Evolutionary conservation across 2,888 invertebrate genomes (phyloP), one percentile per base, ranked within the genome.

Genomic region (Chrysolina americana): DNA sequence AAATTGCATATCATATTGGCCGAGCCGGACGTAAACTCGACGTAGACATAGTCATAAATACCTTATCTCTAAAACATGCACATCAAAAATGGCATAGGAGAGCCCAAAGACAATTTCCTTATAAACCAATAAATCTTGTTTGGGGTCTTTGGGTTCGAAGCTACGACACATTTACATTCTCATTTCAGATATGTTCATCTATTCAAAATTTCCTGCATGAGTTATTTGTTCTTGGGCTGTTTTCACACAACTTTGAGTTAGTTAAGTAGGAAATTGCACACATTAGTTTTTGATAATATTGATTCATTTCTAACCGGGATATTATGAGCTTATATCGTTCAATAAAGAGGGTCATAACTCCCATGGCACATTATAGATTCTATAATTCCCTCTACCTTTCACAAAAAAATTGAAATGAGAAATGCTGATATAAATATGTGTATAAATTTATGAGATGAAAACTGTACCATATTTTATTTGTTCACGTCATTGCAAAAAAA

Each of bases 61-160:
- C 71, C 78, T 79, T 81, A 81, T 81, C 81, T 78, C 65, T 63
- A 65, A 71, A 59, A 73, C 62, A 74, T 74, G 64, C 75, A 65
- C 68, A 63, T 78, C 72, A 76, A 77, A 77, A 74, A 76, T 23
- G 36, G 23, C 69, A 68, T 73, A 74, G 74, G 74, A 76, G 74
- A 59, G 56, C 62, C 75, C 63, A 64, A 73, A 75, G 80, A 81
- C 81, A 81, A 82, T 83, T 84, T 83, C 66, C 70, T 81, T 79
- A 78, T 75, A 83, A 81, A 79, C 82, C 82, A 83, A 85, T 85
- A 85, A 85, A 85, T 85, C 83, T 81, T 78, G 75, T 81, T 83
- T 83, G 83, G 81, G 78, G 80, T 78, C 80, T 83, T 81, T 82
- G 70, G 75, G 83, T 78, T 82, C 75, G 79, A 82, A 80, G 75